These are phyloP conservation scores for Sceliomorpha sp. DNA, from an alignment of 2,888 invertebrate species.

Conservation along the genomic window DNA sequence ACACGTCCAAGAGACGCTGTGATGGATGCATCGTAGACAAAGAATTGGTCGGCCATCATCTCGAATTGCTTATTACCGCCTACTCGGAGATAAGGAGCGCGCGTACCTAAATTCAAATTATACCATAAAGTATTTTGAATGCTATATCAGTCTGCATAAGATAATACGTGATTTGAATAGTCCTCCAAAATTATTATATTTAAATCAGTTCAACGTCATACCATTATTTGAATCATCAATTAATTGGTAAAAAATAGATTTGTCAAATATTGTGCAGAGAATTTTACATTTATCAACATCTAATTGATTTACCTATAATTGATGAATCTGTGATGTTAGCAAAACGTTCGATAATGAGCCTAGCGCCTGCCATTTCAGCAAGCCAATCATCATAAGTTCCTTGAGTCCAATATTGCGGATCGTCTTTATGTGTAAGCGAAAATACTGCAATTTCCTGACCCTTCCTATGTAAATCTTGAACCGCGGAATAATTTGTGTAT, in stretches of 20 bases:
- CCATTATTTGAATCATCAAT: too few species aligned
- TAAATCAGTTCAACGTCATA: too few species aligned
- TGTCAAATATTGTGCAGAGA: too few species aligned
- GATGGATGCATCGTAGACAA: constrained; percentile 96
- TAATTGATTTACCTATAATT: constrained; percentile 84
- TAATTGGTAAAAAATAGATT: too few species aligned
- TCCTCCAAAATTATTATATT: too few species aligned
- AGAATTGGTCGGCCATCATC: constrained; percentile 98
- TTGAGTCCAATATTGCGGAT: constrained; percentile 93
- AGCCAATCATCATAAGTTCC: constrained; percentile 95
- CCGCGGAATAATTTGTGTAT: constrained; percentile 94
- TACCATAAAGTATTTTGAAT: too few species aligned
- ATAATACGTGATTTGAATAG: too few species aligned
- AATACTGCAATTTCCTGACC: constrained; percentile 96
- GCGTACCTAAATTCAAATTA: too few species aligned
- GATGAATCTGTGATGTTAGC: constrained; percentile 96
- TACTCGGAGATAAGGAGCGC: constrained; percentile 93
- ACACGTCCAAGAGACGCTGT: constrained; percentile 93
- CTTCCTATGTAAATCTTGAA: constrained; percentile 92
- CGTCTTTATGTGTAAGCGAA: constrained; percentile 95
- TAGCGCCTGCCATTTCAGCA: constrained; percentile 95
- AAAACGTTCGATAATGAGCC: constrained; percentile 92
- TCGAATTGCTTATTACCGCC: constrained; percentile 97
- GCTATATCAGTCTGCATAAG: too few species aligned
- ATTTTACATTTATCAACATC: too few species aligned